Percentiles rank a stretch among this genome's conserved stretches.
These are phyloP conservation scores for Eulemur macaco DNA, from an alignment of 2,113 vertebrate genomes.

Conservation along the genomic window DNA sequence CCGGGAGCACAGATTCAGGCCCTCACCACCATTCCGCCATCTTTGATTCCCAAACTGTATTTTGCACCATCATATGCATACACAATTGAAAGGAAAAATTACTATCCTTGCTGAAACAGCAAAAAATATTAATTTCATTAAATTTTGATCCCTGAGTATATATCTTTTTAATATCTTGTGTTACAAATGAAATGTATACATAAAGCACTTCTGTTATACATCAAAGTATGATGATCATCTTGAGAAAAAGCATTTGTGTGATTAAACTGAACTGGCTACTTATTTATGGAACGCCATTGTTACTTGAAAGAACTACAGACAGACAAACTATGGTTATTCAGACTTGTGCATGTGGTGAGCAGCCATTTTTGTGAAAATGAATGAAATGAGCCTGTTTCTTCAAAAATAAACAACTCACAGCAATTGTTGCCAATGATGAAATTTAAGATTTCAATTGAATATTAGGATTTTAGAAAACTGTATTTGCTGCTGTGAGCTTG, in stretches of 20 bases:
- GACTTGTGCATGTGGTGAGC: background rate
- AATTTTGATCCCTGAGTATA: background rate
- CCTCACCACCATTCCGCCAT: too few species aligned
- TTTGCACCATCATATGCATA: background rate
- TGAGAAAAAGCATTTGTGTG: background rate
- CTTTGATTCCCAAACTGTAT: background rate
- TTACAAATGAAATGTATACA: background rate
- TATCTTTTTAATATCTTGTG: background rate
- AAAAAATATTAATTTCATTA: background rate
- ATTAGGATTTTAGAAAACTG: conserved; percentile 20
- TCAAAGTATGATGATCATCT: background rate
- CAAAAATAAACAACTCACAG: background rate
- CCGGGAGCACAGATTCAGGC: too few species aligned
- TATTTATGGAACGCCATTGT: background rate
- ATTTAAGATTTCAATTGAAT: background rate
- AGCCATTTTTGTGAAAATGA: background rate
- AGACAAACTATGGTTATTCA: background rate
- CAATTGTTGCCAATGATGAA: background rate
- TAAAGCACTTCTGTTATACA: background rate
- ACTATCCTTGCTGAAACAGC: background rate
- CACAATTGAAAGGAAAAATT: background rate
- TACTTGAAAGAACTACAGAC: background rate
- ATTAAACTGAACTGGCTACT: background rate
- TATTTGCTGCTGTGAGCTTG: background rate
- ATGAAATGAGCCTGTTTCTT: background rate